Conservation (phyloP, 2,888 invertebrate genomes). For the Brachyptera risi region DNA sequence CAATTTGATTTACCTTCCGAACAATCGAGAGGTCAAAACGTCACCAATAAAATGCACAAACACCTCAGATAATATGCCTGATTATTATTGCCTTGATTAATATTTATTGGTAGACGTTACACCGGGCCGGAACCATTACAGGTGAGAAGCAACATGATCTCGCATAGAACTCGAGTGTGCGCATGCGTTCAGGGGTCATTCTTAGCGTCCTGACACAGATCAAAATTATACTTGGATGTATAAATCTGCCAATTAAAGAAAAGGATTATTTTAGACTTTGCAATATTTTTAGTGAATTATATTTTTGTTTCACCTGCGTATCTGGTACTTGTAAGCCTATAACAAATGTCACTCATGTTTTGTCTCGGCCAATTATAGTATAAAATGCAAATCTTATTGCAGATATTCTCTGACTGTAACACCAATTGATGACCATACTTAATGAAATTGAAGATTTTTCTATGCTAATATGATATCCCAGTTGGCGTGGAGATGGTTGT, state of each 20-base stretch:
- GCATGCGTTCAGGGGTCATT: no score
- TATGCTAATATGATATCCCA: not conserved
- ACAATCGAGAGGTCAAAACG: not conserved
- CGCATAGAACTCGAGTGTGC: no score
- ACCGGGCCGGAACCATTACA: not conserved
- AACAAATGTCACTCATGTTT: not conserved
- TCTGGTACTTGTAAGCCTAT: not conserved
- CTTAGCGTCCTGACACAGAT: not conserved
- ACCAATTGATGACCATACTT: constrained; percentile 11
- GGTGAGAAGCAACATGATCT: no score
- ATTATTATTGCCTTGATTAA: not conserved
- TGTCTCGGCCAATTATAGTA: not conserved
- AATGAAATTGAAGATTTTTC: constrained; percentile 4
- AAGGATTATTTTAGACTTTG: no score
- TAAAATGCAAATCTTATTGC: constrained; percentile 10
- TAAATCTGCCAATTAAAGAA: not conserved
- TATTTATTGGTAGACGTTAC: not conserved
- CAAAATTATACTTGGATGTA: not conserved
- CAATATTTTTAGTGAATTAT: no score
- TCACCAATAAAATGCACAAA: not conserved
- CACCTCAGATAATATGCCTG: no score
- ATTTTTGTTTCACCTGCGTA: not conserved
- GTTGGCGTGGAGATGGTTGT: no score
- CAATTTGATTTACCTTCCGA: not conserved
- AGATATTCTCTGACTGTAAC: constrained; percentile 9